Evolutionary conservation across 23 tunicate species (phyloP).

Genomic region (Oikopleura dioica): DNA sequence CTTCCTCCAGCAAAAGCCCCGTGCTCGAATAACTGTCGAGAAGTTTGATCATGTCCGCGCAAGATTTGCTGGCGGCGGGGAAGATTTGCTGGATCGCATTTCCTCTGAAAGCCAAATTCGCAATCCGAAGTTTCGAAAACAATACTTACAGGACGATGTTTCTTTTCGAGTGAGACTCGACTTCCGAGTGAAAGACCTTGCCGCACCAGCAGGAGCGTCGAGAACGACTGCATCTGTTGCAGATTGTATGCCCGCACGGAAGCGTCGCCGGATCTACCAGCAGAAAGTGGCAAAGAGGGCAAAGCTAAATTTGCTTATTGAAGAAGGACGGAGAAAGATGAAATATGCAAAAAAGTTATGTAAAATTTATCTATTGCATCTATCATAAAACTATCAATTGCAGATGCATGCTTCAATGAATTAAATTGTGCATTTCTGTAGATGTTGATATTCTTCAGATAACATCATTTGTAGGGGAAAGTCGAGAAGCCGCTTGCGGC

Average conservation of each 20-base stretch:
- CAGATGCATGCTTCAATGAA: too few species aligned
- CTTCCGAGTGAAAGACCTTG: not conserved
- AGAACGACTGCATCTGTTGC: not conserved
- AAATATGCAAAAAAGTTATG: too few species aligned
- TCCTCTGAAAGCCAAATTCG: not conserved
- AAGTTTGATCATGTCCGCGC: not conserved
- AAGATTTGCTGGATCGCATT: not conserved
- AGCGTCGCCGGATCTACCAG: not conserved
- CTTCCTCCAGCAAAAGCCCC: not conserved
- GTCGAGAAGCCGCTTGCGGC: too few species aligned
- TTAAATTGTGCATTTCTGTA: too few species aligned
- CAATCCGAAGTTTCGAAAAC: not conserved
- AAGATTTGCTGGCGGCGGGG: not conserved
- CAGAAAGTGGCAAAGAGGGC: not conserved
- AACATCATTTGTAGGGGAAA: too few species aligned
- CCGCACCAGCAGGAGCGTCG: not conserved
- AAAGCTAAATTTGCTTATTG: too few species aligned
- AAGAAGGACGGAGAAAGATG: too few species aligned
- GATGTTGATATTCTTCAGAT: too few species aligned
- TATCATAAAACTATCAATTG: too few species aligned
- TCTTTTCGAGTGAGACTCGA: not conserved
- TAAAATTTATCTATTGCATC: too few species aligned
- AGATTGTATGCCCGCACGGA: not conserved
- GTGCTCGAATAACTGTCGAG: not conserved
- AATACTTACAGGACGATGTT: not conserved